A percentile compares a stretch with the other conserved stretches of the same genome.
Evolutionary conservation across 2,797 vertebrate genomes (phyloP).

Genomic region (Balearica regulorum): DNA sequence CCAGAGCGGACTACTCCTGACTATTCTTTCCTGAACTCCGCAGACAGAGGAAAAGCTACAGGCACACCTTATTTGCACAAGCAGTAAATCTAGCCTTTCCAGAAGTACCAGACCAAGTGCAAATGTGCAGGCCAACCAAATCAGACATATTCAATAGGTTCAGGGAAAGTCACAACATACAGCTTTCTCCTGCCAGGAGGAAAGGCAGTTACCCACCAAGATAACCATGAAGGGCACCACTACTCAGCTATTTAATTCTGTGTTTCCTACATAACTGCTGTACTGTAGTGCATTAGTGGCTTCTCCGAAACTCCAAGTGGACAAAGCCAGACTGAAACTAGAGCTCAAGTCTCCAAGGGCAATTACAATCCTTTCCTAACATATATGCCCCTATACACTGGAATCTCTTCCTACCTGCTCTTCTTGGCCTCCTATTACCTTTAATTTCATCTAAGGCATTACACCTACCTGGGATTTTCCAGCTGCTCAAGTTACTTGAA

Average conservation of each 20-base stretch:
- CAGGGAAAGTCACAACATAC: not conserved
- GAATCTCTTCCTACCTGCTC: conserved; percentile 27
- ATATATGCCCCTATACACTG: not conserved
- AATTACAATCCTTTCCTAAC: not conserved
- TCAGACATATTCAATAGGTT: not conserved
- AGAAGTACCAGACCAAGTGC: conserved; percentile 41
- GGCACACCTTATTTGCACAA: conserved; percentile 20
- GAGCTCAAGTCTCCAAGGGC: not conserved
- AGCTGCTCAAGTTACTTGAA: conserved; percentile 1
- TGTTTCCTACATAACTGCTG: not conserved
- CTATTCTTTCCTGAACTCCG: not conserved
- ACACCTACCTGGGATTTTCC: conserved; percentile 43
- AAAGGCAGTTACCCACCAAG: not conserved
- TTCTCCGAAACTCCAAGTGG: not conserved
- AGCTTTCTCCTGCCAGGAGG: not conserved
- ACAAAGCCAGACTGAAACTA: not conserved
- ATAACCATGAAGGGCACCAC: not conserved
- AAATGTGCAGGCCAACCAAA: not conserved
- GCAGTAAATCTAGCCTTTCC: conserved; percentile 49
- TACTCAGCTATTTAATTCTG: not conserved
- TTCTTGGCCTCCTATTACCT: not conserved
- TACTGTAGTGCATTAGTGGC: not conserved
- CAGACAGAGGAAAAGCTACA: not conserved
- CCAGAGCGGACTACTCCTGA: not conserved
- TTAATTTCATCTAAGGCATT: not conserved